Evolutionary conservation across 2,113 vertebrate species (phyloP), one percentile per base, ranked within the genome.

Genomic region (Engraulis encrasicolus): DNA sequence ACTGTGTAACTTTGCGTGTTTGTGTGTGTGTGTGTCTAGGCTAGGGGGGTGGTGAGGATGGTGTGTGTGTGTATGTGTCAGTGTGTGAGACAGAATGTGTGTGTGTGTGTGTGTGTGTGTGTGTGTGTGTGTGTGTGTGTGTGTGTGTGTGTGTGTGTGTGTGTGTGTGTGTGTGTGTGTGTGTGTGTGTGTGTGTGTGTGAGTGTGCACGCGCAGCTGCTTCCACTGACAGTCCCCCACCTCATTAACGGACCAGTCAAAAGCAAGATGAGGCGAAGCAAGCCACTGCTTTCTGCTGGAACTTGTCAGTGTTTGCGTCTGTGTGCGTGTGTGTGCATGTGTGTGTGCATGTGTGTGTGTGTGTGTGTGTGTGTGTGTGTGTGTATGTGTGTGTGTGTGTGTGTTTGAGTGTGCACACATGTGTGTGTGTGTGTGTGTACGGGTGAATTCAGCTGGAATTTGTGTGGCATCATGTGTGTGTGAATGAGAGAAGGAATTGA

Each of bases 201-300:
- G 74, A 74, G 85, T 83, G 85, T 80, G 83, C n/a, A n/a, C n/a
- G 78, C 14, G 81, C 78, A 87, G 86, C 90, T 92, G 91, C 91
- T n/a, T n/a, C n/a, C n/a, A n/a, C n/a, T 94, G 95, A 95, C 94
- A 93, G 93, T 93, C 93, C 87, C 92, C 89, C 91, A 90, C 92
- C 94, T 95, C 94, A 95, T 95, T 95, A 95, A 90, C 90, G 92
- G 90, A 88, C 81, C 81, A 91, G 91, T 92, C 87, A 90, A 91
- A 90, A 85, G 61, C 61, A 12, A 71, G 61, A 71, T 31, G 31
- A 71, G 61, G 90, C 45, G 89, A 90, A 91, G 91, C 89, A 82
- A 92, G n/a, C n/a, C n/a, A n/a, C n/a, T 86, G 91, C 92, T 92
- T 88, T 92, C 90, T 93, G 87, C 86, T 89, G 93, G 93, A 94